These are phyloP conservation scores for Chorisops tibialis DNA, from an alignment of 2,888 invertebrate genomes.

Conservation along the genomic window DNA sequence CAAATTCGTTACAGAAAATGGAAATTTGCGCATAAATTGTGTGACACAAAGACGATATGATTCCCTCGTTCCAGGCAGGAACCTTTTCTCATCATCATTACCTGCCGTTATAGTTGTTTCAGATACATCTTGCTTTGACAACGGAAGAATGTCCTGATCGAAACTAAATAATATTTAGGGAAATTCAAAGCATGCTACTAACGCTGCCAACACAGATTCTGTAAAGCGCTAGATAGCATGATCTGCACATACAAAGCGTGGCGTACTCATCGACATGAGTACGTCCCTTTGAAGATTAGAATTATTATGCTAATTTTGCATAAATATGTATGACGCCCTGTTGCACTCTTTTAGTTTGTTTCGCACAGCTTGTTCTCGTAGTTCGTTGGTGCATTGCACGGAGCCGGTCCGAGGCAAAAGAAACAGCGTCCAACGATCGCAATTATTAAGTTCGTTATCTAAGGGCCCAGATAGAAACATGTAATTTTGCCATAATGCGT, in stretches of 20 bases:
- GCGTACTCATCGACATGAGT: not conserved
- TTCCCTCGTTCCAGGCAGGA: no score
- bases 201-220: not conserved
- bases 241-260: conserved; percentile 14
- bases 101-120: no score
- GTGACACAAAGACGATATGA: no score
- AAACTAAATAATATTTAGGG: no score
- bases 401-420: no score
- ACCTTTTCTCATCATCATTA: no score
- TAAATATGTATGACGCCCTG: conserved; percentile 13
- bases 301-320: conserved; percentile 22
- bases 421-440: conserved; percentile 5
- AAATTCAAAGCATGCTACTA: not conserved
- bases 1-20: no score
- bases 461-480: conserved; percentile 17
- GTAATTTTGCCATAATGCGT: conserved; percentile 21
- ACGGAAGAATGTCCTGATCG: no score
- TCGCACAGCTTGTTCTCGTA: no score
- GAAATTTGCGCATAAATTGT: no score
- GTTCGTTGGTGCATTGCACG: no score
- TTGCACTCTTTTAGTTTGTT: not conserved
- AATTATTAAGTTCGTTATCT: conserved; percentile 27
- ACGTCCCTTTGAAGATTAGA: conserved; percentile 19
- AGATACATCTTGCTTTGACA: no score
- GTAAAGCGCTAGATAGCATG: not conserved